Percentiles rank a stretch among this genome's conserved stretches.
phyloP scores from a whole-genome alignment of 2,113 vertebrate genomes.

The Phylloscopus whistleri region DNA sequence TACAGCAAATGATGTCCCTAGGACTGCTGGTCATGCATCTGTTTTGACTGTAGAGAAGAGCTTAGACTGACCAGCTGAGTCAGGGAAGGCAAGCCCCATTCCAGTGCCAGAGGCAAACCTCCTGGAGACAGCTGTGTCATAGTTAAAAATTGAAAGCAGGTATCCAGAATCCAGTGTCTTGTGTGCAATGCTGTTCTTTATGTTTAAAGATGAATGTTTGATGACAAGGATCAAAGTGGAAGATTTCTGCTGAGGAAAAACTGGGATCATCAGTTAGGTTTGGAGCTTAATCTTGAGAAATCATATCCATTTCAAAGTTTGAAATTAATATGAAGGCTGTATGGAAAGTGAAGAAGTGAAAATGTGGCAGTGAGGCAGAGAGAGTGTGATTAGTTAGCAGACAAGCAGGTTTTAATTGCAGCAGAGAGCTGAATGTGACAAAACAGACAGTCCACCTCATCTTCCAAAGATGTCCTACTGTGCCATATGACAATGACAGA shows the following conservation, averaged over 20 bases:
- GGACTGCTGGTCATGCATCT: background rate
- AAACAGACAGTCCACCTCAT: background rate
- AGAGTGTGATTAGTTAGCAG: background rate
- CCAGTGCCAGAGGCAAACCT: background rate
- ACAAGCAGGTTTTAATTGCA: constrained; percentile 7
- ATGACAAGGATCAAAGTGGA: background rate
- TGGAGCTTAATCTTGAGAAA: background rate
- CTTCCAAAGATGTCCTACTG: background rate
- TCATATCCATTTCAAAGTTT: background rate
- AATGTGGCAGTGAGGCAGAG: background rate
- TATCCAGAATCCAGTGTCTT: background rate
- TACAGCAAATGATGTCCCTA: background rate
- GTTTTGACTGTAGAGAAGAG: background rate
- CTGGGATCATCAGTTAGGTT: background rate
- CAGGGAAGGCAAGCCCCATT: background rate
- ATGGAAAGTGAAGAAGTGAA: background rate
- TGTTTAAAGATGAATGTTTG: background rate
- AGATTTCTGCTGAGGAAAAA: background rate
- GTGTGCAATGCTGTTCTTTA: background rate
- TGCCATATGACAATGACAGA: background rate
- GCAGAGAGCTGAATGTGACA: background rate
- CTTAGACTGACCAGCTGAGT: background rate
- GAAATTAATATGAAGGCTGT: background rate
- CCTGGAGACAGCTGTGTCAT: background rate
- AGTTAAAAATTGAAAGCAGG: background rate